Conservation (phyloP, 2,113 vertebrate genomes). For the Entomyzon cyanotis region DNA sequence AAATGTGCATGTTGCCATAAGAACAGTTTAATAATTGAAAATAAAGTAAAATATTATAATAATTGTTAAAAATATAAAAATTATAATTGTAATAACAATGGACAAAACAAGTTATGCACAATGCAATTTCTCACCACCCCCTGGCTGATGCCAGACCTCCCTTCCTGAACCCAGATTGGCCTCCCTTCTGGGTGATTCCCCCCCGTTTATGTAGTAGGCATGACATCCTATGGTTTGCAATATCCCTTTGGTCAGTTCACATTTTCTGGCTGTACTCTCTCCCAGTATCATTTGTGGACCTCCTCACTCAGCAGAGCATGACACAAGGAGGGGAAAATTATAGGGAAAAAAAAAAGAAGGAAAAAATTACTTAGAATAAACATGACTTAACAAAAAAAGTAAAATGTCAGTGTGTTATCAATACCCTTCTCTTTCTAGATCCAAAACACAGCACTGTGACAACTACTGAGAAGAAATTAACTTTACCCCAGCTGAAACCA, state of each 20-base stretch:
- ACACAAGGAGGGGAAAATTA: background rate
- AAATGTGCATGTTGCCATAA: background rate
- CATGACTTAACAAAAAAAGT: background rate
- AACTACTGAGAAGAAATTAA: background rate
- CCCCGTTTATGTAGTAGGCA: background rate
- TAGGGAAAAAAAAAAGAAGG: background rate
- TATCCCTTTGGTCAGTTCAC: background rate
- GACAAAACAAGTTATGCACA: background rate
- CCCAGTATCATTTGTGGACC: accelerated
- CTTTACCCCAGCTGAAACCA: background rate
- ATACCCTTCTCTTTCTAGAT: background rate
- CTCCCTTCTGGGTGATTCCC: accelerated
- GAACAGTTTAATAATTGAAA: background rate
- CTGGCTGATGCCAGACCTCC: background rate
- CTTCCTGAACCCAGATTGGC: accelerated
- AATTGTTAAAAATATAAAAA: background rate
- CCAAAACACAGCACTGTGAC: background rate
- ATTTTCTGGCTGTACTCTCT: background rate
- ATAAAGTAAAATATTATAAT: background rate
- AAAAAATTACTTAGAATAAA: background rate
- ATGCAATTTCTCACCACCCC: background rate
- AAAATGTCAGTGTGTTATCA: background rate
- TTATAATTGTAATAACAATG: background rate
- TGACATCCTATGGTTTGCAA: background rate
- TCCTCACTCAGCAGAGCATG: background rate